Conservation (phyloP, 2,888 invertebrate species). For the Tuberolachnus salignus region DNA sequence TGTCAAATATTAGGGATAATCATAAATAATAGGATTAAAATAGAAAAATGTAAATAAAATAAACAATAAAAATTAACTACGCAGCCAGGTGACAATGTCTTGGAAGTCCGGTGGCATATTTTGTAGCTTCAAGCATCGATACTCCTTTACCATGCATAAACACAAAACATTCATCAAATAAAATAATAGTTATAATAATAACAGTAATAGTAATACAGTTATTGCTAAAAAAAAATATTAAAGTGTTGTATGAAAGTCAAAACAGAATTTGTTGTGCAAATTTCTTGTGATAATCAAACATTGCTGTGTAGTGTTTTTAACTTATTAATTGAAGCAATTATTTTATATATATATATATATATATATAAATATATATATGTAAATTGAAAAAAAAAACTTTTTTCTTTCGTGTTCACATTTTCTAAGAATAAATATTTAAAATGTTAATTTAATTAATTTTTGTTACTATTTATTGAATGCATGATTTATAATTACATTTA, state of each 20-base stretch:
- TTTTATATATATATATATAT: too few relatives aligned
- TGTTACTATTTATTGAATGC: slow-evolving; percentile 1
- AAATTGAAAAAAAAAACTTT: not conserved
- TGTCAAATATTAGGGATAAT: slow-evolving; percentile 6
- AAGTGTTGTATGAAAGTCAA: slow-evolving; percentile 24
- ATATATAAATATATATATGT: too few relatives aligned
- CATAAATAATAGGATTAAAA: slow-evolving; percentile 21
- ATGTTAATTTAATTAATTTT: not conserved
- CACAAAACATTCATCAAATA: slow-evolving; percentile 51
- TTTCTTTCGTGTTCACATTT: not conserved
- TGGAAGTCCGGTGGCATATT: slow-evolving; percentile 54
- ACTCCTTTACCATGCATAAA: slow-evolving; percentile 55
- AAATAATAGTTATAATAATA: slow-evolving; percentile 31
- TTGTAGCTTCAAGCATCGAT: slow-evolving; percentile 55
- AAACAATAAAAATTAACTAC: slow-evolving; percentile 47
- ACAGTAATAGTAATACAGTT: slow-evolving; percentile 38
- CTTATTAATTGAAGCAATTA: slow-evolving; percentile 36
- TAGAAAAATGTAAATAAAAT: slow-evolving; percentile 37
- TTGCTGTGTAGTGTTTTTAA: slow-evolving; percentile 26
- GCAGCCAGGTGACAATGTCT: slow-evolving; percentile 56
- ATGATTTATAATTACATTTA: not conserved
- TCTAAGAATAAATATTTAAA: not conserved
- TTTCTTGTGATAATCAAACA: slow-evolving; percentile 44
- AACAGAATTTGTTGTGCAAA: slow-evolving; percentile 40
- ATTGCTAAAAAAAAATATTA: slow-evolving; percentile 23